Conservation (phyloP, 2,797 vertebrate genomes). For the Coendou prehensilis region DNA sequence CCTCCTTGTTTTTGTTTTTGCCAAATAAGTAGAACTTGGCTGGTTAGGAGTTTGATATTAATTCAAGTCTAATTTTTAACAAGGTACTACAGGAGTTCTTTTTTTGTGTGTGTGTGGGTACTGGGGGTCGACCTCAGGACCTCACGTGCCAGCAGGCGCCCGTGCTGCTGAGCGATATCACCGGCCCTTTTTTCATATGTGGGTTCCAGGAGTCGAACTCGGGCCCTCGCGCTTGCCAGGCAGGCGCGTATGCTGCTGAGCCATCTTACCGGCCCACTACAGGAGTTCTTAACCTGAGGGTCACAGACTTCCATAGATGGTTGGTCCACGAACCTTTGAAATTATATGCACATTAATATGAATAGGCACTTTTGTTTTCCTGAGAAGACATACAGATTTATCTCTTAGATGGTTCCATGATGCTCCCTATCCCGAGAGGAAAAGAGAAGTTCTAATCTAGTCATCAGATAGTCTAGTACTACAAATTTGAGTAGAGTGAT, state of each 20-base stretch:
- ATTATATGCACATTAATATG: not conserved
- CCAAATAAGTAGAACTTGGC: slow-evolving; percentile 8
- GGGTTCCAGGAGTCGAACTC: no score
- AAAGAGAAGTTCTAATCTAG: slow-evolving; percentile 1
- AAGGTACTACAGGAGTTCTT: not conserved
- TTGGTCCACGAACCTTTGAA: not conserved
- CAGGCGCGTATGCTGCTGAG: no score
- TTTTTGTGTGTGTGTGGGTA: no score
- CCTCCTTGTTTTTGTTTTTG: slow-evolving; percentile 52
- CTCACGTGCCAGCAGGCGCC: no score
- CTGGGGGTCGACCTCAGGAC: no score
- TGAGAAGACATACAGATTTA: not conserved
- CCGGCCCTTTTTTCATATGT: no score
- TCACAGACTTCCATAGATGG: slow-evolving; percentile 22
- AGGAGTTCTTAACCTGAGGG: slow-evolving; percentile 9
- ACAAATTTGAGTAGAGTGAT: not conserved
- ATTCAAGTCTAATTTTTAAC: slow-evolving; percentile 53
- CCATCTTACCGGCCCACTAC: no score
- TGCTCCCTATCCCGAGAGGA: not conserved
- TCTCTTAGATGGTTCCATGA: not conserved
- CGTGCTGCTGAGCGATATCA: no score
- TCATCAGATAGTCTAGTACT: not conserved
- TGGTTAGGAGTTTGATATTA: slow-evolving; percentile 63
- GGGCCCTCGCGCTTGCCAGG: no score
- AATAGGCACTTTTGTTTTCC: slow-evolving; percentile 14